These are phyloP conservation scores for Gibbula magus DNA, from an alignment of 2,888 invertebrate species.

Conservation along the genomic window DNA sequence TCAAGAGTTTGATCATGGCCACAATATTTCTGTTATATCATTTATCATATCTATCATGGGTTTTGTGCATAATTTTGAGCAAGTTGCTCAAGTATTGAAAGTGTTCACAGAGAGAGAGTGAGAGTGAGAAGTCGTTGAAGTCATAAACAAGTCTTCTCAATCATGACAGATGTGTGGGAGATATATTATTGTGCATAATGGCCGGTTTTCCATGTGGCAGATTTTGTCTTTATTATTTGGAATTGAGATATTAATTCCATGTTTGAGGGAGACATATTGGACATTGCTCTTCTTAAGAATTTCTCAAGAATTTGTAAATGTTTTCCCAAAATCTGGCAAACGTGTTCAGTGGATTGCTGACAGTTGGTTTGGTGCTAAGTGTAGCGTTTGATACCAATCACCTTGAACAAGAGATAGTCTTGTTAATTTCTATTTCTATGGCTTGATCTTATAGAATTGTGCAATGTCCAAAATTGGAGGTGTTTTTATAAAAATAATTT, in stretches of 20 bases:
- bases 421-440: no score
- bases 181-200: not conserved
- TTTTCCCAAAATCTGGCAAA: no score
- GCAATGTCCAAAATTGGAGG: not conserved
- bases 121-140: not conserved
- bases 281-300: no score
- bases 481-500: not conserved
- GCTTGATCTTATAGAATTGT: not conserved
- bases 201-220: not conserved
- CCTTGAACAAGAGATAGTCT: no score
- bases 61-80: slow-evolving; percentile 21
- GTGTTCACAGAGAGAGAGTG: slow-evolving; percentile 9
- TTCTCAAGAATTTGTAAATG: no score
- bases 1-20: slow-evolving; percentile 6
- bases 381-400: no score
- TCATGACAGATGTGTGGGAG: not conserved
- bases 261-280: no score
- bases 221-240: not conserved
- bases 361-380: no score
- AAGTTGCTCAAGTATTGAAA: not conserved
- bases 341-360: no score
- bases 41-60: not conserved
- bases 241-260: no score
- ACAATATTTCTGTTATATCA: slow-evolving; percentile 6
- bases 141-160: not conserved